Evolutionary conservation across 2,888 invertebrate genomes (phyloP).

Genomic region (Microctonus brassicae): DNA sequence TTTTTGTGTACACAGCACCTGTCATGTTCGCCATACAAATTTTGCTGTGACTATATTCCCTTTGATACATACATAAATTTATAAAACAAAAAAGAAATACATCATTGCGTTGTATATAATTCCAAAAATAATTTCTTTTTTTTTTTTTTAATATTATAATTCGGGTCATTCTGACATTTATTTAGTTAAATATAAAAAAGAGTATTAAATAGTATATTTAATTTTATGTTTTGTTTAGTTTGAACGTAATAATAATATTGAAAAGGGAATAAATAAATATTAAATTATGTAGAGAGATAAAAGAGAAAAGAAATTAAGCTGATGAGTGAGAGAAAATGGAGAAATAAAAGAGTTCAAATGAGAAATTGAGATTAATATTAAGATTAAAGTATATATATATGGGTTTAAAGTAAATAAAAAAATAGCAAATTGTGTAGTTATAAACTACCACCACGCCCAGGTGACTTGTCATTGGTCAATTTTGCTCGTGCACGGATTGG

Average conservation of each 20-base stretch:
- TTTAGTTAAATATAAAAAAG: not conserved
- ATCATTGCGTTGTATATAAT: not conserved
- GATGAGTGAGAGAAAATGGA: too few relatives aligned
- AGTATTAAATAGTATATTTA: not conserved
- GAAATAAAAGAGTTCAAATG: too few relatives aligned
- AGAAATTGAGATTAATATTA: too few relatives aligned
- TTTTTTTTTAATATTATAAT: not conserved
- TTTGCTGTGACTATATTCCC: not conserved
- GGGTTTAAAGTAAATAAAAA: not conserved
- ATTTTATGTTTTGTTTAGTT: not conserved
- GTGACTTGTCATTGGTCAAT: constrained; percentile 50
- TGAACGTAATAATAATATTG: not conserved
- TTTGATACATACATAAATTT: not conserved
- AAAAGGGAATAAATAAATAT: not conserved
- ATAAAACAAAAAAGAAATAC: not conserved
- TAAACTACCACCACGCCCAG: constrained; percentile 44
- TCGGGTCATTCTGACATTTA: not conserved
- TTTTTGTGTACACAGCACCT: not conserved
- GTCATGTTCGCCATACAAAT: not conserved
- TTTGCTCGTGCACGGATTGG: constrained; percentile 59
- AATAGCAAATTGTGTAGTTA: not conserved
- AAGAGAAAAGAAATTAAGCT: too few relatives aligned
- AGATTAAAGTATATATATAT: too few relatives aligned
- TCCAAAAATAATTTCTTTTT: not conserved
- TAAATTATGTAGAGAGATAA: not conserved